phyloP scores from a whole-genome alignment of 1,140 invertebrate genomes.

The Triops longicaudatus region DNA sequence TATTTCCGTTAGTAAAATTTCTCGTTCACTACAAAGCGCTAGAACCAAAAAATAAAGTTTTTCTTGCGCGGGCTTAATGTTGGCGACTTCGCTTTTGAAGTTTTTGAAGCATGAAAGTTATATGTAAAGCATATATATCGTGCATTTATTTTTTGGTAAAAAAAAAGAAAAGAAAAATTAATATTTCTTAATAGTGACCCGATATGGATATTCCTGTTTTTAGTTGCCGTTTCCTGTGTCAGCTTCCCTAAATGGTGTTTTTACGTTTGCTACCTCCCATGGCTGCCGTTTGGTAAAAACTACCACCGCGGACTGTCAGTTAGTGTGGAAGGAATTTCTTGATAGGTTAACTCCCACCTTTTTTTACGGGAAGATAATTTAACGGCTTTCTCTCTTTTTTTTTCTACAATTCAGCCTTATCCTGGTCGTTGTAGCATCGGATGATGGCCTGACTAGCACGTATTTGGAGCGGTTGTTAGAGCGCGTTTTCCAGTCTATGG shows the following conservation, averaged over 20 bases:
- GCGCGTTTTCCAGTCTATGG: conserved; percentile 21
- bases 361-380: conserved; percentile 18
- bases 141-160: too few species aligned
- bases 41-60: too few species aligned
- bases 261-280: background rate
- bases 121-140: too few species aligned
- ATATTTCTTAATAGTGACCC: conserved; percentile 1
- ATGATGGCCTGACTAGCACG: conserved; percentile 11
- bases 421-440: conserved; percentile 22
- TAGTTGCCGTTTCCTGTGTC: conserved; percentile 24
- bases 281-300: background rate
- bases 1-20: too few species aligned
- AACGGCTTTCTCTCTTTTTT: too few species aligned
- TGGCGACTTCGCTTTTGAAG: too few species aligned
- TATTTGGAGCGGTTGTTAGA: conserved; percentile 24
- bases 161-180: too few species aligned
- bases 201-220: background rate
- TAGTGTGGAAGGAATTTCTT: conserved; percentile 5
- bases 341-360: background rate
- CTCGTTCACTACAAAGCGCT: too few species aligned
- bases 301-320: conserved; percentile 19
- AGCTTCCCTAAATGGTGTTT: conserved; percentile 22
- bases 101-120: too few species aligned
- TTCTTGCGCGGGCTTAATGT: too few species aligned
- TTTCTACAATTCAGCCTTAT: background rate